Evolutionary conservation across 2,888 invertebrate genomes (phyloP).

Genomic region (Nymphalis urticae): DNA sequence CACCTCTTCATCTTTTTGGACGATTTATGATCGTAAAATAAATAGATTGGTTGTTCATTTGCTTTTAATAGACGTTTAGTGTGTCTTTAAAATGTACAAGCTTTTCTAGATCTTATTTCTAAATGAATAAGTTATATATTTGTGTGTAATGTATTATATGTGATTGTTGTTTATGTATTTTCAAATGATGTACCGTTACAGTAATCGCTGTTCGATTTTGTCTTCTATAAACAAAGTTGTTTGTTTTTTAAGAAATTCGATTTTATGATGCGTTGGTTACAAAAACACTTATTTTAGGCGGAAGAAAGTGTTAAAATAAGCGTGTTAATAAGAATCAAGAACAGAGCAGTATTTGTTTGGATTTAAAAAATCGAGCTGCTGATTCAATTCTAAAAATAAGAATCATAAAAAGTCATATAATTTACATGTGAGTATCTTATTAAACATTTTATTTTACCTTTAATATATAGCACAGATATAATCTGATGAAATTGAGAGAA

Average conservation of each 20-base stretch:
- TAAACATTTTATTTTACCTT: background rate
- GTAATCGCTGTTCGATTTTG: constrained; percentile 11
- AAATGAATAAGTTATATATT: constrained; percentile 17
- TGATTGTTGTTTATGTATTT: constrained; percentile 23
- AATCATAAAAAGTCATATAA: background rate
- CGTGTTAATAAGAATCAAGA: background rate
- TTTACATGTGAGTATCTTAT: background rate
- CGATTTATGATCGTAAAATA: constrained; percentile 51
- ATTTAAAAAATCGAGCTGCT: background rate
- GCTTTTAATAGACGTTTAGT: constrained; percentile 22
- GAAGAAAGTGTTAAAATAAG: constrained; percentile 8
- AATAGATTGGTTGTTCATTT: constrained; percentile 41
- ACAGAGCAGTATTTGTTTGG: background rate
- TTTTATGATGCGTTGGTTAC: constrained; percentile 14
- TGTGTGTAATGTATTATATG: constrained; percentile 14
- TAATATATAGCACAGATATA: background rate
- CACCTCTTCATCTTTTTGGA: constrained; percentile 41
- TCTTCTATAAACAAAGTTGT: constrained; percentile 14
- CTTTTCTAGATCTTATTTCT: constrained; percentile 13
- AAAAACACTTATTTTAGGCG: constrained; percentile 10
- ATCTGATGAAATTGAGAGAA: background rate
- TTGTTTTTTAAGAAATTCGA: constrained; percentile 6
- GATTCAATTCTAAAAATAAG: background rate
- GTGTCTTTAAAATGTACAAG: background rate
- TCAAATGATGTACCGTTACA: constrained; percentile 19